Conservation (phyloP, 2,113 vertebrate species). For the Bujurquina vittata region DNA sequence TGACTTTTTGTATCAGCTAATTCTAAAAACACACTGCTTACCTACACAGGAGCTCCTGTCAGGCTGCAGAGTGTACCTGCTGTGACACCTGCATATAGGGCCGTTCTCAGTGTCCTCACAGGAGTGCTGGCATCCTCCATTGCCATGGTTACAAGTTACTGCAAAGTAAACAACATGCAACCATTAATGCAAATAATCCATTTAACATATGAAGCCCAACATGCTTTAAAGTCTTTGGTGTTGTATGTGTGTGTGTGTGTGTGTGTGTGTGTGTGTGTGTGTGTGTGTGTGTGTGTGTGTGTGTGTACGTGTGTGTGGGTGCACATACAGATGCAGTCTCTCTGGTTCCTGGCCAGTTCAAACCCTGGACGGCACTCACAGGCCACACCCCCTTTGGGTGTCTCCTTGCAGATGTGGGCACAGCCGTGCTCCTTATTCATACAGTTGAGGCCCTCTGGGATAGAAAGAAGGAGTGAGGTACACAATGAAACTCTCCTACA, state of each 20-base stretch:
- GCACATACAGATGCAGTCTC: constrained; percentile 91
- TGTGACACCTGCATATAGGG: constrained; percentile 91
- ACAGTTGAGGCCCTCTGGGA: constrained; percentile 96
- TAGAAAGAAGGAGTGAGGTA: constrained; percentile 64
- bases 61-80: constrained; percentile 86
- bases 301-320: not conserved
- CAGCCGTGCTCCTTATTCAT: constrained; percentile 99
- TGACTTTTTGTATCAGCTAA: not conserved
- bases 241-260: not conserved
- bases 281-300: not conserved
- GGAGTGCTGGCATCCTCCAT: constrained; percentile 95
- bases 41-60: constrained; percentile 92
- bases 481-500: constrained; percentile 78
- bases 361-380: constrained; percentile 98
- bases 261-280: not conserved
- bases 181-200: constrained; percentile 5
- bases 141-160: constrained; percentile 98
- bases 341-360: constrained; percentile 93
- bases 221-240: not conserved
- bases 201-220: not conserved
- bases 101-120: constrained; percentile 92
- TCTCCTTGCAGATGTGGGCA: constrained; percentile 96
- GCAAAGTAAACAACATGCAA: constrained; percentile 56
- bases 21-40: constrained; percentile 73
- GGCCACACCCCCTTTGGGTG: constrained; percentile 89